phyloP scores from a whole-genome alignment of 2,888 invertebrate species.

The Tenthredo scrophulariae region DNA sequence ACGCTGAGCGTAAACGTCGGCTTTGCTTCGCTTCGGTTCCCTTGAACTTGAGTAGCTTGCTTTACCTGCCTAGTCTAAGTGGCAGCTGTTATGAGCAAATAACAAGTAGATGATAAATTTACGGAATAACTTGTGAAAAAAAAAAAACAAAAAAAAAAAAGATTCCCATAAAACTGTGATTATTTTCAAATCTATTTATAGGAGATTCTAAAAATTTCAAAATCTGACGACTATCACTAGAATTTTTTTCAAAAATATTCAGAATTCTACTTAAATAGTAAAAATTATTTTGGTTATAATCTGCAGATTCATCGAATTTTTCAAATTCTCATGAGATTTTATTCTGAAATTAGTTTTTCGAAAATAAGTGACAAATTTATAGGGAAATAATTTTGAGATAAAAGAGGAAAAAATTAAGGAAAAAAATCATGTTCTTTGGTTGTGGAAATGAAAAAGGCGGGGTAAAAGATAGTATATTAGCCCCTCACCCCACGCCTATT shows the following conservation, averaged over 20 bases:
- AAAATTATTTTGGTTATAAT: too few species aligned
- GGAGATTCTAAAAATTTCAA: too few species aligned
- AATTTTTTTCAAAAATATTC: too few species aligned
- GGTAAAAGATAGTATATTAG: neutral
- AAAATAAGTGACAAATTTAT: too few species aligned
- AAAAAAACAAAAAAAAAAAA: neutral
- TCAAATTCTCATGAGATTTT: too few species aligned
- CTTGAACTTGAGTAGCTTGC: constrained; percentile 23
- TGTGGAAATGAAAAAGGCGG: neutral
- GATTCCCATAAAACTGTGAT: neutral
- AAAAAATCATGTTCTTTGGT: neutral
- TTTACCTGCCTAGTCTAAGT: neutral
- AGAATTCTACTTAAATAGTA: too few species aligned
- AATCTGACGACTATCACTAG: too few species aligned
- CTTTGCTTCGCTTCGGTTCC: constrained; percentile 19
- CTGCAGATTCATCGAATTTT: too few species aligned
- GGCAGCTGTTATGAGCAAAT: neutral
- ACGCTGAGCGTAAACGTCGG: neutral
- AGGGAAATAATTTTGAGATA: neutral
- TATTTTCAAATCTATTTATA: too few species aligned
- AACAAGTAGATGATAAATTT: neutral
- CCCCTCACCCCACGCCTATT: neutral
- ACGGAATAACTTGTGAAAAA: neutral
- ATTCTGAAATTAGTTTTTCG: too few species aligned
- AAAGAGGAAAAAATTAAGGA: neutral